Evolutionary conservation across 1,140 invertebrate genomes (phyloP).

Genomic region (Portunus trituberculatus): DNA sequence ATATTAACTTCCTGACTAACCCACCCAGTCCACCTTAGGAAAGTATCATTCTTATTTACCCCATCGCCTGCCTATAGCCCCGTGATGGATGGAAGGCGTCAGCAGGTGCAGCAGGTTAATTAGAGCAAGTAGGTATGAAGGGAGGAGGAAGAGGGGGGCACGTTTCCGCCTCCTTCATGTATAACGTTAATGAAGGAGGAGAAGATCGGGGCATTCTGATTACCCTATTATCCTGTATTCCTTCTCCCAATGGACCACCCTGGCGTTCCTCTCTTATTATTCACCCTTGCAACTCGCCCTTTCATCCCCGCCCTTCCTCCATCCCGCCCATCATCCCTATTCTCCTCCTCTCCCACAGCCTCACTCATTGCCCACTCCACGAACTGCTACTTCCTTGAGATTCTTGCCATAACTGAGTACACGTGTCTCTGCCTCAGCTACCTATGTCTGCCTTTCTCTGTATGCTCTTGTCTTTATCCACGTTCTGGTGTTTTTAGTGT

Average conservation of each 20-base stretch:
- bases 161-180: not conserved
- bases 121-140: not conserved
- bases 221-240: not conserved
- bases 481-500: not conserved
- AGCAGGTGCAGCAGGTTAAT: not conserved
- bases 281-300: conserved; percentile 1
- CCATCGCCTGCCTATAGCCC: not conserved
- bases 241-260: not conserved
- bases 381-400: not conserved
- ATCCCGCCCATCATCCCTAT: not conserved
- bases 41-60: not conserved
- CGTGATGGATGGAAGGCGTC: not conserved
- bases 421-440: no score
- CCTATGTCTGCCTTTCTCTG: no score
- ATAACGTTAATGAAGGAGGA: not conserved
- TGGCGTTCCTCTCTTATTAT: not conserved
- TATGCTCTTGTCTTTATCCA: not conserved
- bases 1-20: not conserved
- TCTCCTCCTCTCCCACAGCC: not conserved
- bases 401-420: not conserved
- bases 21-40: not conserved
- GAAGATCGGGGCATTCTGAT: not conserved
- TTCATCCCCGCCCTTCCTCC: not conserved
- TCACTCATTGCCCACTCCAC: not conserved
- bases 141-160: no score